Evolutionary conservation across 2,113 vertebrate species (phyloP).

Genomic region (Neolamprologus tretocephalus): DNA sequence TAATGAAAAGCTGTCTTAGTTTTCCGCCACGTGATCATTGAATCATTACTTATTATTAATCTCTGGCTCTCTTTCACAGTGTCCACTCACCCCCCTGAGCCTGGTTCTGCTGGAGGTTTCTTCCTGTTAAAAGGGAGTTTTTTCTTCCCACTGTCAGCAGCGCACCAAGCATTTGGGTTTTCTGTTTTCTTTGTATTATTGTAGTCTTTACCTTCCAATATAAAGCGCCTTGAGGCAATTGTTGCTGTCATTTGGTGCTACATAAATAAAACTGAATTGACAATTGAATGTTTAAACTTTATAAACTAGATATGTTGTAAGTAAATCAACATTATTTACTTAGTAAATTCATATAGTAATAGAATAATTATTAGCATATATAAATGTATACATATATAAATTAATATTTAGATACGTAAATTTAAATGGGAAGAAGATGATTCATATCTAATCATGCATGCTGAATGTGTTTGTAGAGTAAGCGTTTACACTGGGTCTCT

Average conservation of each 20-base stretch:
- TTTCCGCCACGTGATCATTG: not conserved
- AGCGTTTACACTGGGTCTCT: not conserved
- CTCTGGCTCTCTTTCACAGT: not conserved
- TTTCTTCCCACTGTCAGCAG: not conserved
- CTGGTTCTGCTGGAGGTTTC: not conserved
- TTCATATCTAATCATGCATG: not conserved
- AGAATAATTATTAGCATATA: not conserved
- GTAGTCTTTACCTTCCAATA: not conserved
- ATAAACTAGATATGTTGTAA: accelerated
- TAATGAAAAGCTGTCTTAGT: not conserved
- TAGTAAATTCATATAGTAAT: not conserved
- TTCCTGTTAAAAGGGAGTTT: not conserved
- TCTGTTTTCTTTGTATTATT: not conserved
- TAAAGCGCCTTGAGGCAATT: not conserved
- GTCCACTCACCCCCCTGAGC: not conserved
- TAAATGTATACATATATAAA: not conserved
- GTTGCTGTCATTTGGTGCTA: not conserved
- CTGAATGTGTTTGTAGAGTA: not conserved
- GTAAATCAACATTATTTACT: not conserved
- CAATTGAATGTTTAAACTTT: not conserved
- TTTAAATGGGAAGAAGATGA: not conserved
- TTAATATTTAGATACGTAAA: not conserved
- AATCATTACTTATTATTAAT: not conserved
- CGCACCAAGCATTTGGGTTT: accelerated
- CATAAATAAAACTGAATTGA: not conserved